phyloP scores from a whole-genome alignment of 2,888 invertebrate genomes.

The Cyrtodaria siliqua region DNA sequence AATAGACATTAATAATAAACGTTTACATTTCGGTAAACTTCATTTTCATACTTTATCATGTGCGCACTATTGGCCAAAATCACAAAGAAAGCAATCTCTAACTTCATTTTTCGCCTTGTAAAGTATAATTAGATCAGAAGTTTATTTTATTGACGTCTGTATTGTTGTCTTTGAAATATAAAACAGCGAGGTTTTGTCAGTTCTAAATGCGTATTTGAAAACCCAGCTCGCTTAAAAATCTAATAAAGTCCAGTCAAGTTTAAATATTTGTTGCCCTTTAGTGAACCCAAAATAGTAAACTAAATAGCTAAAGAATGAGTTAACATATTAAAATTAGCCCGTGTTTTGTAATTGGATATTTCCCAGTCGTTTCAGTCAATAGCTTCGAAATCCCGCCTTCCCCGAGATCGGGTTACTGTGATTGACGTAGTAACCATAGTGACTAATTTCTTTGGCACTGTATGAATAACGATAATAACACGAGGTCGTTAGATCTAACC shows the following conservation, averaged over 20 bases:
- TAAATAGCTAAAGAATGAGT: constrained; percentile 3
- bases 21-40: too few relatives aligned
- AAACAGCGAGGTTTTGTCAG: too few relatives aligned
- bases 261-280: constrained; percentile 20
- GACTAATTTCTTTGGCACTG: constrained; percentile 80
- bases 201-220: too few relatives aligned
- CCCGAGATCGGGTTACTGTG: constrained; percentile 77
- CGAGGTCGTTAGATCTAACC: constrained; percentile 76
- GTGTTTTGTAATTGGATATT: constrained; percentile 63
- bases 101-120: too few relatives aligned
- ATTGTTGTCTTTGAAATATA: not conserved
- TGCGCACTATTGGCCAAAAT: too few relatives aligned
- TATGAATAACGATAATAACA: constrained; percentile 78
- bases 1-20: not conserved
- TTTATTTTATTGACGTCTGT: not conserved
- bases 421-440: constrained; percentile 82
- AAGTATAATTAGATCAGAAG: too few relatives aligned
- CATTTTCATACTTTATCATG: too few relatives aligned
- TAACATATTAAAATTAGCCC: constrained; percentile 60
- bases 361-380: constrained; percentile 39
- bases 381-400: constrained; percentile 67
- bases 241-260: constrained; percentile 25
- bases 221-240: not conserved
- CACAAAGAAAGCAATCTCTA: too few relatives aligned
- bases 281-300: constrained; percentile 8